Base-by-base conservation (phyloP, 2,888 invertebrate genomes). In the Itoplectis maculator region DNA sequence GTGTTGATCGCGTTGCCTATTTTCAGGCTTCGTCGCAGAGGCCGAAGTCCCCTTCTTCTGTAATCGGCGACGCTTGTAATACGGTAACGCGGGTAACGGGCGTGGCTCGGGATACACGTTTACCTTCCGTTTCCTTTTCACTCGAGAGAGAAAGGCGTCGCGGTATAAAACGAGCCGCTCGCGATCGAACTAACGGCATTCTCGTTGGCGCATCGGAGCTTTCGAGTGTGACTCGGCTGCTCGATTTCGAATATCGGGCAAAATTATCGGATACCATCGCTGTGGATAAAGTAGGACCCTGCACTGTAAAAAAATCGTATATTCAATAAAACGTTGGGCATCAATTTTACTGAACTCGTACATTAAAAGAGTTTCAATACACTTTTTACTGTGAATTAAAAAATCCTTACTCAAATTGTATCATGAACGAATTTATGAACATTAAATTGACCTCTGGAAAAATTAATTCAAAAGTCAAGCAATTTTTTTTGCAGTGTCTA, bases 111-210 rank as follows among this genome's bases (percentile, higher is more conserved):
- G 54, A 45, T 42, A 47, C n/a, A n/a, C n/a, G n/a, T n/a, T 18
- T 45, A 81, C 73, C 45, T 73, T 65, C 47, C 77, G 49, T 81
- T 81, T 81, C 77, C 73, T 73, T 78, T 77, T 73, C 23, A 73
- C 61, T n/a, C 77, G 69, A 81, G 77, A 81, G 73, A 40, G 81
- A 81, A 81, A 81, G 81, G 81, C 47, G 20, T 8, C 35, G 35
- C 37, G 29, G 40, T 56, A 77, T 73, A 66, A 77, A 77, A 73
- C 29, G 61, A 40, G 11, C 45, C 23, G 72, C 11, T 59, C 37
- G 72, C 13, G 42, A 15, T 35, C 63, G 54, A 13, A 40, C 11
- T 68, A 63, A 68, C 69, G 68, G 63, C 73, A 81, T 54, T 77
- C 68, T 40, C 37, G 54, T 23, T 29, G 29, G 29, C n/a, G 51